Conservation (phyloP, 2,113 vertebrate species). For the Ursus arctos region DNA sequence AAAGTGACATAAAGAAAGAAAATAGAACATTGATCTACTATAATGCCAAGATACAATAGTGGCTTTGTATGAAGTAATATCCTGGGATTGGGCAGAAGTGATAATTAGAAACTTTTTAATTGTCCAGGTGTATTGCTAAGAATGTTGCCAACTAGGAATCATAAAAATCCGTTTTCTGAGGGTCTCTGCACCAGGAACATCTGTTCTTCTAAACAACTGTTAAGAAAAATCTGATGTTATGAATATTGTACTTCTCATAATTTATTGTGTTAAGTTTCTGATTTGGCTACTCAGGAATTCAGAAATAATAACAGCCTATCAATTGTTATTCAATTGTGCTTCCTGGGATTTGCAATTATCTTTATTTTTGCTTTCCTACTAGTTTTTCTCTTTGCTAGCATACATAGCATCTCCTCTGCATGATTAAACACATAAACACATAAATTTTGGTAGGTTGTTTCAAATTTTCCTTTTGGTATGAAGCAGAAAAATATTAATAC, state of each 20-base stretch:
- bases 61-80: background rate
- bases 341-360: background rate
- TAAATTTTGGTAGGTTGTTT: background rate
- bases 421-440: background rate
- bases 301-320: background rate
- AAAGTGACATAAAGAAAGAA: background rate
- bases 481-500: background rate
- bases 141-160: background rate
- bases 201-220: background rate
- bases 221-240: background rate
- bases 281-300: background rate
- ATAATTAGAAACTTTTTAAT: background rate
- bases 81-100: background rate
- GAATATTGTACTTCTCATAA: background rate
- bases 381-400: background rate
- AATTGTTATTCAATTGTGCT: background rate
- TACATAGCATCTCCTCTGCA: background rate
- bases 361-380: background rate
- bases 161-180: background rate
- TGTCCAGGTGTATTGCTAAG: background rate
- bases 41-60: background rate
- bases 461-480: background rate
- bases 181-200: background rate
- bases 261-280: slow-evolving; percentile 1
- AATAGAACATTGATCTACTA: background rate